A percentile compares a stretch with the other conserved stretches of the same genome.
Conservation (phyloP, 2,888 invertebrate species). For the Epiblema foenella region DNA sequence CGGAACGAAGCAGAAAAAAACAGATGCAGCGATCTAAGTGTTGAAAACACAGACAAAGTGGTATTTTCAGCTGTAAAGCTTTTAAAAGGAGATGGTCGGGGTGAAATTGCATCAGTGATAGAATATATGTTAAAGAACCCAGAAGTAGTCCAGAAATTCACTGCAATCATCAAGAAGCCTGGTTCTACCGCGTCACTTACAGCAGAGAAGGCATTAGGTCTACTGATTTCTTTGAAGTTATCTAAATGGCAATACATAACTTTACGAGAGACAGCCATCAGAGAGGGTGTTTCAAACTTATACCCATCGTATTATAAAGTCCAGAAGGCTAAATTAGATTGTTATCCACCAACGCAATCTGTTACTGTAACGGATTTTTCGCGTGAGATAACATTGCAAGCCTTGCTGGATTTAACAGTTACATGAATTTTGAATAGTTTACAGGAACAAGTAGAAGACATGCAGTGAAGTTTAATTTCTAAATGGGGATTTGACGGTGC, state of each 20-base stretch:
- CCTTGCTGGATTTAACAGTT: constrained; percentile 4
- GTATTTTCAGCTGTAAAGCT: not conserved
- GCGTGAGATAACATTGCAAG: not conserved
- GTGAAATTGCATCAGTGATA: not conserved
- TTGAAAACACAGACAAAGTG: not conserved
- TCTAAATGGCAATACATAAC: constrained; percentile 3
- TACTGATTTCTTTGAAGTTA: not conserved
- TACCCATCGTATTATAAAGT: not conserved
- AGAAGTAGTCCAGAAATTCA: not conserved
- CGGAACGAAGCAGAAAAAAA: not conserved
- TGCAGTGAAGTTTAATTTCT: not conserved
- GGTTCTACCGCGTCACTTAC: not conserved
- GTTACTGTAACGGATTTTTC: not conserved
- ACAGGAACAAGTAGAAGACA: constrained; percentile 3
- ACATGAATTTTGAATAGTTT: not conserved
- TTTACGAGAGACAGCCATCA: not conserved
- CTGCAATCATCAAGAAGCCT: not conserved
- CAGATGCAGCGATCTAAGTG: not conserved
- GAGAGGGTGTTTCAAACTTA: not conserved
- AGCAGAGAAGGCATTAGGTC: not conserved
- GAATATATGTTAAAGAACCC: not conserved
- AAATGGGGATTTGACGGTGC: constrained; percentile 10
- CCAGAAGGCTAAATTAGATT: not conserved
- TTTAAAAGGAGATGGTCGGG: not conserved
- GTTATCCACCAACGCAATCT: not conserved